A percentile compares a stretch with the other conserved stretches of the same genome.
Evolutionary conservation across 2,797 vertebrate species (phyloP).

Genomic region (Siniperca obscura): DNA sequence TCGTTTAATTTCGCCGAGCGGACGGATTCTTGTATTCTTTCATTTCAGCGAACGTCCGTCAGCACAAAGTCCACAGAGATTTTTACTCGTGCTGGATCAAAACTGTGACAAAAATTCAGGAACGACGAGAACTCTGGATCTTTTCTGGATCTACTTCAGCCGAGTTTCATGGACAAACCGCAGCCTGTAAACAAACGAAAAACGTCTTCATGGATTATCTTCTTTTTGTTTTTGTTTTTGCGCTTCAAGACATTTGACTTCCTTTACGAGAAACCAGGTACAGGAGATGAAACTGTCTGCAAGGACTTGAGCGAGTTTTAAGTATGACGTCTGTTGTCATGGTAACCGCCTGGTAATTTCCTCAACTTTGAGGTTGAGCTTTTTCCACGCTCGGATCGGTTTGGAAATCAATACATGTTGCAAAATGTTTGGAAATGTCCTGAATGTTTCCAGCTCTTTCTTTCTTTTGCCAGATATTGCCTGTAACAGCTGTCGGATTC

Average conservation of each 20-base stretch:
- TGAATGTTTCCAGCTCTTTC: not conserved
- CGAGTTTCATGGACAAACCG: not conserved
- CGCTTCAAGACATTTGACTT: not conserved
- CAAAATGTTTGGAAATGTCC: not conserved
- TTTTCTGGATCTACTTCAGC: not conserved
- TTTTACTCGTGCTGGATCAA: not conserved
- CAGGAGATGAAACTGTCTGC: not conserved
- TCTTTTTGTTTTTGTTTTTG: not conserved
- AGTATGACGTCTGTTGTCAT: not conserved
- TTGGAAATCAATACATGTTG: not conserved
- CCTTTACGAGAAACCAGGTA: constrained; percentile 16
- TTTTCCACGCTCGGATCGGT: not conserved
- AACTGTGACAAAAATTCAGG: not conserved
- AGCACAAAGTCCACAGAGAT: not conserved
- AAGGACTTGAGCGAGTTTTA: not conserved
- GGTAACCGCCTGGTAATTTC: not conserved
- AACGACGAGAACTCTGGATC: not conserved
- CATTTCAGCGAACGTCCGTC: not conserved
- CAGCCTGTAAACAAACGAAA: not conserved
- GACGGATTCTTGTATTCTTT: not conserved
- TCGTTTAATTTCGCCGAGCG: not conserved
- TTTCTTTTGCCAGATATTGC: not conserved
- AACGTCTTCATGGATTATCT: not conserved
- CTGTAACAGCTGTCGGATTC: not conserved
- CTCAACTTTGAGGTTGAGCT: not conserved